A percentile compares a stretch with the other conserved stretches of the same genome.
These are phyloP conservation scores for Microctenopoma stevenorrisi DNA, from an alignment of 2,797 vertebrate species.

Conservation along the genomic window DNA sequence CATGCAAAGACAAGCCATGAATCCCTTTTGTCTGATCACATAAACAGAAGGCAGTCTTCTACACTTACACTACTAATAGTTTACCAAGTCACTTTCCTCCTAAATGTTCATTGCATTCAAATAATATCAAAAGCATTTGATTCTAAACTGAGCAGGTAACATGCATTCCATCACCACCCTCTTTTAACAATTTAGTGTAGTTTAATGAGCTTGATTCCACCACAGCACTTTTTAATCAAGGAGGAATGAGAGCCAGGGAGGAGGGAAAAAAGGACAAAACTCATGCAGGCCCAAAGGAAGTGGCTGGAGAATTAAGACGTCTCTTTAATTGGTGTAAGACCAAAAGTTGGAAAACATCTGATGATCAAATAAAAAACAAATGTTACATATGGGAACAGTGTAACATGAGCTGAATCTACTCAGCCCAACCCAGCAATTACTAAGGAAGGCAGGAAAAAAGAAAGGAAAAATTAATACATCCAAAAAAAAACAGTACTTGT, in stretches of 20 bases:
- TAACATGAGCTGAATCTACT: conserved; percentile 54
- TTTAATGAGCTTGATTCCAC: conserved; percentile 56
- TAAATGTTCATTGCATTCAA: conserved; percentile 13
- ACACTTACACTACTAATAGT: conserved; percentile 15
- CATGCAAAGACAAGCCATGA: conserved; percentile 34
- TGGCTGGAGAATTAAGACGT: conserved; percentile 76
- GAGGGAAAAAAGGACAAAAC: conserved; percentile 49
- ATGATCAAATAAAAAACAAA: conserved; percentile 81
- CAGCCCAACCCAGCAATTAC: conserved; percentile 56
- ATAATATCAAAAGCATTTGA: conserved; percentile 39
- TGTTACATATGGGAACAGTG: conserved; percentile 72
- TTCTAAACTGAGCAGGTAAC: conserved; percentile 31
- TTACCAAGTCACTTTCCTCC: conserved; percentile 12
- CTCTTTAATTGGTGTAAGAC: conserved; percentile 72
- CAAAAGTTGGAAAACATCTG: conserved; percentile 67
- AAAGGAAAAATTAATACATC: background rate
- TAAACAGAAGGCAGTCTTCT: background rate
- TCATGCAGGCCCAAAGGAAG: conserved; percentile 69
- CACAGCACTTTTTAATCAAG: conserved; percentile 70
- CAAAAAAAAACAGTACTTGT: background rate
- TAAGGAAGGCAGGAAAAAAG: conserved; percentile 30
- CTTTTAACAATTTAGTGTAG: conserved; percentile 58
- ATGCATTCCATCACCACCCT: conserved; percentile 55
- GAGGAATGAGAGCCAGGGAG: conserved; percentile 64
- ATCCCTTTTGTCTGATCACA: conserved; percentile 6